phyloP scores from a whole-genome alignment of 2,797 vertebrate species.

The Acipenser oxyrinchus region DNA sequence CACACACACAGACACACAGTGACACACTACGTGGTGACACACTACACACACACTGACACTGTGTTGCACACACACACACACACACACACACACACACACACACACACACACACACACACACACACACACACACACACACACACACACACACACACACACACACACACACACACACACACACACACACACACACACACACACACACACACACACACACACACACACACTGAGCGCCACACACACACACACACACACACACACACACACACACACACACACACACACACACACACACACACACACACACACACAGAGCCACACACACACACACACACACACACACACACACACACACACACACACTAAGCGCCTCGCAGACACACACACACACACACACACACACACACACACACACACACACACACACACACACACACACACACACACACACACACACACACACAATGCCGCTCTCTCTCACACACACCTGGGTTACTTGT shows the following conservation, averaged over 20 bases:
- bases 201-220: background rate
- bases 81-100: constrained; percentile 11
- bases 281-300: too few relatives aligned
- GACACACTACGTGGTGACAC: too few relatives aligned
- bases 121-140: too few relatives aligned
- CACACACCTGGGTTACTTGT: background rate
- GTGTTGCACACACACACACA: constrained; percentile 4
- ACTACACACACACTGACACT: constrained; percentile 26
- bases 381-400: constrained; percentile 16
- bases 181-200: background rate
- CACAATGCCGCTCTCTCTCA: background rate
- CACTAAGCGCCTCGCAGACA: constrained; percentile 33
- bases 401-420: too few relatives aligned
- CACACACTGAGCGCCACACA: constrained; percentile 6
- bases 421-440: too few relatives aligned
- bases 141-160: background rate
- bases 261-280: background rate
- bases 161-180: background rate
- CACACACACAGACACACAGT: too few relatives aligned
- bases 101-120: too few relatives aligned
- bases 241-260: background rate
- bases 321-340: too few relatives aligned
- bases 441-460: too few relatives aligned
- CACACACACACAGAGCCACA: too few relatives aligned
- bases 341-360: constrained; percentile 7